These are phyloP conservation scores for Dryocosmus kuriphilus DNA, from an alignment of 2,888 invertebrate genomes.

Conservation along the genomic window DNA sequence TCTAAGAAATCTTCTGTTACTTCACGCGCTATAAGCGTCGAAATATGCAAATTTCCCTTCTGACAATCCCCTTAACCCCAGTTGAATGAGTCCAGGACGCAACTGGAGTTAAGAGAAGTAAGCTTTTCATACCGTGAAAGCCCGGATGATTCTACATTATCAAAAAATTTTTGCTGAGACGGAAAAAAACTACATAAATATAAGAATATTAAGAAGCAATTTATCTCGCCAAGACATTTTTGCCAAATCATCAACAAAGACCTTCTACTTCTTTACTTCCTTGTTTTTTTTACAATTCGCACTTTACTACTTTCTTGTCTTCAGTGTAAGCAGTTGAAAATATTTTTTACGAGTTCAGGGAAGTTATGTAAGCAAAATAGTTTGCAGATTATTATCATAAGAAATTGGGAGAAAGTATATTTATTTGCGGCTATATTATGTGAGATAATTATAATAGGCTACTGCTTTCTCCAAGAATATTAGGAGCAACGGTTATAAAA, in stretches of 20 bases:
- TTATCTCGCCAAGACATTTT: background rate
- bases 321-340: background rate
- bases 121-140: background rate
- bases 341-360: background rate
- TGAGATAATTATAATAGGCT: slow-evolving; percentile 33
- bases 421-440: slow-evolving; percentile 26
- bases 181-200: slow-evolving; percentile 7
- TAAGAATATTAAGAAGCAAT: background rate
- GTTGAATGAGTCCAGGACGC: slow-evolving; percentile 12
- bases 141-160: slow-evolving; percentile 15
- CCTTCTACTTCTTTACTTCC: background rate
- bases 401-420: slow-evolving; percentile 34
- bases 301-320: background rate
- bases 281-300: background rate
- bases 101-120: background rate
- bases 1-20: slow-evolving; percentile 17
- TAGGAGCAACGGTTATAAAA: slow-evolving; percentile 22
- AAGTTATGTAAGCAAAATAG: slow-evolving; percentile 17
- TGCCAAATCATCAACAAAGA: background rate
- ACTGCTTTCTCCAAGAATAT: slow-evolving; percentile 34
- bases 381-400: slow-evolving; percentile 12
- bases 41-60: slow-evolving; percentile 31
- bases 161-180: background rate
- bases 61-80: slow-evolving; percentile 34
- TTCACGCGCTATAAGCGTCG: slow-evolving; percentile 12